Percentiles rank a stretch among this genome's conserved stretches.
phyloP scores from a whole-genome alignment of 2,797 vertebrate genomes.

The Phalanger gymnotis region DNA sequence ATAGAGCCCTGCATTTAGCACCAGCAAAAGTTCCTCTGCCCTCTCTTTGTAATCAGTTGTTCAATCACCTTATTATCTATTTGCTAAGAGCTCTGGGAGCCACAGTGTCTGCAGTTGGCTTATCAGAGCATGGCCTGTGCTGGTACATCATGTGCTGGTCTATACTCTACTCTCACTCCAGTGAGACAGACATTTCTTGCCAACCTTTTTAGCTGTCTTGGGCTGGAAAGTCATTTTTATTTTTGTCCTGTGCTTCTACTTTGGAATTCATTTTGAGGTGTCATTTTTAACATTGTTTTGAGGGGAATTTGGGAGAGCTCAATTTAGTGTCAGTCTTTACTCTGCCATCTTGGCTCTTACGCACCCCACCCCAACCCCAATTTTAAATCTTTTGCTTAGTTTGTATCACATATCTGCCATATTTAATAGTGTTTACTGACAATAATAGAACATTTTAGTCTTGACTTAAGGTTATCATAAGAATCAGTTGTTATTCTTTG shows the following conservation, averaged over 20 bases:
- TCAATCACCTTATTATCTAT: neutral
- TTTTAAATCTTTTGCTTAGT: neutral
- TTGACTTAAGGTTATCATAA: neutral
- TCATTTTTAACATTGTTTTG: neutral
- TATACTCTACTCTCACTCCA: neutral
- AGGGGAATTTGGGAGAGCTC: neutral
- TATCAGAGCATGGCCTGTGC: neutral
- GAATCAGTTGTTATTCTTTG: neutral
- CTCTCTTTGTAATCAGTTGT: neutral
- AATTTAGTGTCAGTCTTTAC: neutral
- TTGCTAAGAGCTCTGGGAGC: neutral
- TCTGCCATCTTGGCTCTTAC: neutral
- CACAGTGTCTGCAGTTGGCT: neutral
- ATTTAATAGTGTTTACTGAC: neutral
- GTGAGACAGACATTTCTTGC: neutral
- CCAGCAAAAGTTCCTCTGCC: neutral
- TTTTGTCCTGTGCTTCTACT: neutral
- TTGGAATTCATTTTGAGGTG: neutral
- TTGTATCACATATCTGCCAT: neutral
- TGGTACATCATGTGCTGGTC: neutral
- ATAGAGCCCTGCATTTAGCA: neutral
- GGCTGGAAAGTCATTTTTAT: neutral
- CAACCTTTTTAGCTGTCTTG: neutral
- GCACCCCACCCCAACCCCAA: fast-evolving
- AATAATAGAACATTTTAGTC: neutral